Conservation (phyloP, 2,888 invertebrate species). For the Morpho helenor region DNA sequence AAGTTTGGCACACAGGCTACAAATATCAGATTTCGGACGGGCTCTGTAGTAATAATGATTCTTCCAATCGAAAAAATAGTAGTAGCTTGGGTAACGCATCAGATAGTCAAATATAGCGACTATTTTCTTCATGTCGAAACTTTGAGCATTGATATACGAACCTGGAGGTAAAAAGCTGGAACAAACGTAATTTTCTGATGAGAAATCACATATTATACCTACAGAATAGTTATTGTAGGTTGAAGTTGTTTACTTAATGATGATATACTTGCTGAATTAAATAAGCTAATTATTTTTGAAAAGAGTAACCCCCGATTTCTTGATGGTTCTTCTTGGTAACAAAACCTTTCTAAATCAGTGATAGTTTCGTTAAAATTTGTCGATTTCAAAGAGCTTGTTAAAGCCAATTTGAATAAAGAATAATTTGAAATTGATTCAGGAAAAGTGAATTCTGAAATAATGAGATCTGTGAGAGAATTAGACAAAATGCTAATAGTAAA, state of each 20-base stretch:
- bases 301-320: too few relatives aligned
- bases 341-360: not conserved
- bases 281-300: too few relatives aligned
- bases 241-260: too few relatives aligned
- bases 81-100: slow-evolving; percentile 47
- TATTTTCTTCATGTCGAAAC: slow-evolving; percentile 50
- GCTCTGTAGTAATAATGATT: slow-evolving; percentile 51
- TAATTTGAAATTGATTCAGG: too few relatives aligned
- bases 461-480: too few relatives aligned
- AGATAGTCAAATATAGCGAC: slow-evolving; percentile 57
- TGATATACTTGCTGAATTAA: too few relatives aligned
- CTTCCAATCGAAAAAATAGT: slow-evolving; percentile 63
- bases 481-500: too few relatives aligned
- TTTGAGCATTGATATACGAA: slow-evolving; percentile 51
- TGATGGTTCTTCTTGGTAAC: not conserved
- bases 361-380: too few relatives aligned
- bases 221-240: too few relatives aligned
- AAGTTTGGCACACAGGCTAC: slow-evolving; percentile 52
- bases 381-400: too few relatives aligned
- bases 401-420: not conserved
- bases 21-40: slow-evolving; percentile 42
- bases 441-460: too few relatives aligned
- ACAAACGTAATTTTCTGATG: not conserved
- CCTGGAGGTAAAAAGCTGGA: slow-evolving; percentile 63
- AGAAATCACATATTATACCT: too few relatives aligned